Base-by-base conservation (phyloP, 1,140 invertebrate genomes). In the Plectrocnemia conspersa region DNA sequence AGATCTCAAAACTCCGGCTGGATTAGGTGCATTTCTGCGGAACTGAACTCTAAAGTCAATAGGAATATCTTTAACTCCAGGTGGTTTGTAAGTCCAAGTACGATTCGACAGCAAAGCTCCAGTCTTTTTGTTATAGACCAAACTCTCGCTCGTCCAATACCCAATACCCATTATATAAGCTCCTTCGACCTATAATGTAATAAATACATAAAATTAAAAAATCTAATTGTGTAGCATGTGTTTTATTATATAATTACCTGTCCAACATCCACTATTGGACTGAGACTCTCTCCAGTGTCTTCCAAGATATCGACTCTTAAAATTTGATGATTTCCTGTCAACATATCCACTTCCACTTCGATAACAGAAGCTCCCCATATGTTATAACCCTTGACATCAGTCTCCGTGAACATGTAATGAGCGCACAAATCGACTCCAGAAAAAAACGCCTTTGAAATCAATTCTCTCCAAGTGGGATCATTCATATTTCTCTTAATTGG, bases 151-250 rank as follows among this genome's bases (percentile, higher is more conserved):
- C 1, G 82, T 81, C 79, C 81, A 88, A 38, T 84, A 79, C 3
- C 88, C 87, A 10, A 87, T 62, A 9, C 86, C 88, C 87, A 89
- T 89, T 1, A 87, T 70, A 68, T 86, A 86, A 0, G 84, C 82
- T 11, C 86, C 88, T 75, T 90, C 88, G 2, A 86, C 77, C 75
- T 91, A 82, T 41, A 45, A 54, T 47, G n/a, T 19, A 21, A 33
- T 16, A 13, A 25, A 53, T n/a, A n/a, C n/a, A n/a, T n/a, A n/a
- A n/a, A n/a, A n/a, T n/a, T n/a, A n/a, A n/a, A n/a, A n/a, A n/a
- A n/a, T 29, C n/a, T 36, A 36, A 36, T 36, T 36, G 5, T 13
- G 4, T 36, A 36, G 16, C 11, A 46, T 46, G 15, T n/a, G 23
- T 7, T 48, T 27, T 54, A 32, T 24, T 10, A 42, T 32, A 41